Evolutionary conservation across 2,888 invertebrate species (phyloP).

Genomic region (Odontocerum albicorne): DNA sequence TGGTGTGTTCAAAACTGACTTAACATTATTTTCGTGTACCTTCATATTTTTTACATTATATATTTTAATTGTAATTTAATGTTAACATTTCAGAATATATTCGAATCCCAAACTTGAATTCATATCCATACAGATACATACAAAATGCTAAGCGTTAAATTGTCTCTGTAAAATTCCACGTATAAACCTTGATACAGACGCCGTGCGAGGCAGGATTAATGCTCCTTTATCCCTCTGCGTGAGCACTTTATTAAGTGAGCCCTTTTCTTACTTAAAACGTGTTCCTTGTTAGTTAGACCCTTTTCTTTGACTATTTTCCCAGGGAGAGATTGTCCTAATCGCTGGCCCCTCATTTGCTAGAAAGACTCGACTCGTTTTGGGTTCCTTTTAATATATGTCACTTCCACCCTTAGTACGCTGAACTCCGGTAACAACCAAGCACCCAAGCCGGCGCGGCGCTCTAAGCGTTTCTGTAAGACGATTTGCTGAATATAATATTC

Average conservation of each 20-base stretch:
- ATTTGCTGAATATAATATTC: no score
- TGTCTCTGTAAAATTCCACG: no score
- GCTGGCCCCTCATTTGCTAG: slow-evolving; percentile 19
- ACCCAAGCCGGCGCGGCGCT: no score
- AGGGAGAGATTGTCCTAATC: slow-evolving; percentile 28
- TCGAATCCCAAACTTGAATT: slow-evolving; percentile 1
- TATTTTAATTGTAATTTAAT: no score
- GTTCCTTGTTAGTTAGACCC: slow-evolving; percentile 28
- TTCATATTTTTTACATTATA: no score
- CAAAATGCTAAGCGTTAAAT: no score
- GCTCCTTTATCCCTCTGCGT: slow-evolving; percentile 32
- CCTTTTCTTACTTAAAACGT: slow-evolving; percentile 32
- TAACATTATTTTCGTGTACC: no score
- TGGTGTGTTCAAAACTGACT: no score
- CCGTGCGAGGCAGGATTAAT: slow-evolving; percentile 16
- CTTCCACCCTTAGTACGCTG: no score
- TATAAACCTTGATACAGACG: background rate
- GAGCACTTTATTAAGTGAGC: slow-evolving; percentile 36
- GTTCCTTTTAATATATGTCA: slow-evolving; percentile 7
- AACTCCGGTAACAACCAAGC: no score
- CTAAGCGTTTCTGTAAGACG: no score
- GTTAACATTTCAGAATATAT: no score
- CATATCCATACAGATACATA: background rate
- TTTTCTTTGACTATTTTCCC: slow-evolving; percentile 9
- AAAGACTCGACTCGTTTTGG: slow-evolving; percentile 10